Conservation (phyloP, 2,113 vertebrate species). For the Hemichromis elongatus region DNA sequence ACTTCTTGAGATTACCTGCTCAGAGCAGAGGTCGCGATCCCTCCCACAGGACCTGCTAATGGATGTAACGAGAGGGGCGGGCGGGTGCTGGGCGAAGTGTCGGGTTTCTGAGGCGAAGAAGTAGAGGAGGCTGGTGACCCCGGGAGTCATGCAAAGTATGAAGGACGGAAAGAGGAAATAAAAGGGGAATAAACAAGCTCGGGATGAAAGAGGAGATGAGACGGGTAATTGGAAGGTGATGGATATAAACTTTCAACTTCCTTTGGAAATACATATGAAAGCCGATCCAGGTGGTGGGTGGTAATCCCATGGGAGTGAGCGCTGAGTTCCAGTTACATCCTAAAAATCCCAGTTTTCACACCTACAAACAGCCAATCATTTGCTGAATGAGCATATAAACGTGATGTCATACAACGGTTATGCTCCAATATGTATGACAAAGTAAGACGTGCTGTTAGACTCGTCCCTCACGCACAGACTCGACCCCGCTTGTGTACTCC, state of each 20-base stretch:
- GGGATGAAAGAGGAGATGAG: slow-evolving; percentile 7
- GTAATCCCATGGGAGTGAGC: not conserved
- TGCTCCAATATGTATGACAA: not conserved
- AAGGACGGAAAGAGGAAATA: not conserved
- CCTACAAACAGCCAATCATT: not conserved
- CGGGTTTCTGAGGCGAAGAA: not conserved
- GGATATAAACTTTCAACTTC: not conserved
- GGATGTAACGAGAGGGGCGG: slow-evolving; percentile 36
- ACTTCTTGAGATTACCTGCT: slow-evolving; percentile 24
- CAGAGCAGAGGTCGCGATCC: slow-evolving; percentile 11
- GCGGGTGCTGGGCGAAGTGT: not conserved
- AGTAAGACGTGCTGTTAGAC: not conserved
- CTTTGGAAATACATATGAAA: not conserved
- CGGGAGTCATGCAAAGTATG: not conserved
- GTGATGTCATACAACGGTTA: not conserved
- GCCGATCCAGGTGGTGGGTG: not conserved
- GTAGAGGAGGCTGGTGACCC: not conserved
- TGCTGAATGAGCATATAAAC: not conserved
- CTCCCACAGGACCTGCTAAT: slow-evolving; percentile 51
- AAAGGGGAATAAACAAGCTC: not conserved
- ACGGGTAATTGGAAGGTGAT: not conserved
- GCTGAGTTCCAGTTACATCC: not conserved
- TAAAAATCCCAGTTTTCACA: not conserved
- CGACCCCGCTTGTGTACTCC: not conserved
- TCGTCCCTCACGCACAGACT: not conserved